These are phyloP conservation scores for Zaprionus africanus DNA, from an alignment of 1,140 invertebrate species.

Conservation along the genomic window DNA sequence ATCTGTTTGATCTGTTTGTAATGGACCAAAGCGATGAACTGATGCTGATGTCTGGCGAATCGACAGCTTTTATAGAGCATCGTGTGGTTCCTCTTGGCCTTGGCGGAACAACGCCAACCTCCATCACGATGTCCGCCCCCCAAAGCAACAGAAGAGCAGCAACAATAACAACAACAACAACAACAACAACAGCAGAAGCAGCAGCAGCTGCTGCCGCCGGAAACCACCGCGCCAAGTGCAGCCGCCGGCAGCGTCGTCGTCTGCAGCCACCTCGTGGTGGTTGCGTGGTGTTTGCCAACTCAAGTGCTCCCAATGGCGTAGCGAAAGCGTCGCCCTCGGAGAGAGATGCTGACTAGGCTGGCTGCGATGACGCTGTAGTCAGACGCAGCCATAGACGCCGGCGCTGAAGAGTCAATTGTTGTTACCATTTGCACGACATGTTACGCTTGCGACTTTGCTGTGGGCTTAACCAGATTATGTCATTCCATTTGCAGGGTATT, in stretches of 20 bases:
- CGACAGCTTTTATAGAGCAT: constrained; percentile 65
- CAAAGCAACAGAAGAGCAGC: not conserved
- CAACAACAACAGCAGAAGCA: not conserved
- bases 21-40: constrained; percentile 64
- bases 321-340: constrained; percentile 48
- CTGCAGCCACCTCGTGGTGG: constrained; percentile 24
- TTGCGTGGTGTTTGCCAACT: constrained; percentile 26
- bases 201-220: constrained; percentile 34
- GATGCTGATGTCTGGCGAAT: constrained; percentile 53
- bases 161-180: not conserved
- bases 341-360: constrained; percentile 31
- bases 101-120: constrained; percentile 27
- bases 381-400: constrained; percentile 25
- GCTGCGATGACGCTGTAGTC: constrained; percentile 15
- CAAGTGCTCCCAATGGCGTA: constrained; percentile 38
- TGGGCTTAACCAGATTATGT: constrained; percentile 34
- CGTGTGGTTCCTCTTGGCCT: constrained; percentile 37
- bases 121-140: constrained; percentile 8
- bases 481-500: constrained; percentile 15
- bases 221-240: constrained; percentile 47
- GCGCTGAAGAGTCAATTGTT: constrained; percentile 40
- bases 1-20: constrained; percentile 53
- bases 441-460: constrained; percentile 30
- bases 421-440: constrained; percentile 39
- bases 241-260: constrained; percentile 8